phyloP scores from a whole-genome alignment of 2,888 invertebrate genomes.

The Dolichopus griseipennis region DNA sequence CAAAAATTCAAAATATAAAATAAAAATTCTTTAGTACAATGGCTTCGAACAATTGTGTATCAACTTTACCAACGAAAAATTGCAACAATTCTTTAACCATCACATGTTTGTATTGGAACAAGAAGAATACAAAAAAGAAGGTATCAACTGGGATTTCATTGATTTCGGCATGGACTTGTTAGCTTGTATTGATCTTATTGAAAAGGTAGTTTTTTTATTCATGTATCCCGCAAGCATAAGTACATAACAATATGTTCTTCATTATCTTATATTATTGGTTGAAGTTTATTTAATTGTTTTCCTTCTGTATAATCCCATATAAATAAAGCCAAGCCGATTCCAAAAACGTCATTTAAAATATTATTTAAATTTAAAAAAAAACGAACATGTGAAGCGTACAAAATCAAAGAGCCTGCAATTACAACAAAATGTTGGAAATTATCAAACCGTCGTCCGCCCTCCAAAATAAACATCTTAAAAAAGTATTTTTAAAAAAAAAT shows the following conservation, averaged over 20 bases:
- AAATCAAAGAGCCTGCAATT: too few relatives aligned
- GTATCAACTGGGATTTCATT: slow-evolving; percentile 97
- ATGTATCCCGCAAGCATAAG: background rate
- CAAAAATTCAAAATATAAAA: slow-evolving; percentile 2
- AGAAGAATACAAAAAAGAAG: slow-evolving; percentile 96
- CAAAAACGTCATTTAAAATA: too few relatives aligned
- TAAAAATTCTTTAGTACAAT: slow-evolving; percentile 66
- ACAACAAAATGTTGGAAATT: too few relatives aligned
- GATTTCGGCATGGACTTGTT: slow-evolving; percentile 99
- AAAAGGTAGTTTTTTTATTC: slow-evolving; percentile 63
- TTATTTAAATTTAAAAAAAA: too few relatives aligned
- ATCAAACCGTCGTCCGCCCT: too few relatives aligned
- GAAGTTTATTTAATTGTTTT: background rate
- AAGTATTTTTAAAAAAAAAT: background rate
- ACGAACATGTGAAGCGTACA: too few relatives aligned
- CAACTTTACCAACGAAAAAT: slow-evolving; percentile 99
- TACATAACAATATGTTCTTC: background rate
- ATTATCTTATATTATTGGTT: background rate
- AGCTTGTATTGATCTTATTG: slow-evolving; percentile 97
- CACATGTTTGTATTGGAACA: slow-evolving; percentile 99
- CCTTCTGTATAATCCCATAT: background rate
- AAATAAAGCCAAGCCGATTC: too few relatives aligned
- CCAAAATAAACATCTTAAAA: background rate
- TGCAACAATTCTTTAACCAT: slow-evolving; percentile 99
- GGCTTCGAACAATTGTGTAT: slow-evolving; percentile 99